These are phyloP conservation scores for Rhynchonycteris naso DNA, from an alignment of 2,797 vertebrate species.

Conservation along the genomic window DNA sequence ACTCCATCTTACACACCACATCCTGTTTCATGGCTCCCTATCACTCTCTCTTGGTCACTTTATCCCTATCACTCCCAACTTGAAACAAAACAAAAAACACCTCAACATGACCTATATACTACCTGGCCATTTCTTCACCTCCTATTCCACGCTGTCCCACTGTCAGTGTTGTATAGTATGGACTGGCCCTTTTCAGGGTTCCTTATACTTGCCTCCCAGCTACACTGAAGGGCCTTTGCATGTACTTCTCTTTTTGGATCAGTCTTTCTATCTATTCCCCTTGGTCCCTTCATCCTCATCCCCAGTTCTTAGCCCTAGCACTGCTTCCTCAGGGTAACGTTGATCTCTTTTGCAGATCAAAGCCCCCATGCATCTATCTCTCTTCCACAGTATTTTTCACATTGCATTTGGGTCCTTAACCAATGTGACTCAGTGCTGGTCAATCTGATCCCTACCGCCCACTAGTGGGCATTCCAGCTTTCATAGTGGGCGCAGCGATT, in stretches of 20 bases:
- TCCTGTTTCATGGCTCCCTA: not conserved
- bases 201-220: not conserved
- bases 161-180: not conserved
- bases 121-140: not conserved
- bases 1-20: not conserved
- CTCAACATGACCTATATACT: not conserved
- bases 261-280: not conserved
- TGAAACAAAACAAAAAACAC: not conserved
- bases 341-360: not conserved
- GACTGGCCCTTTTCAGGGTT: not conserved
- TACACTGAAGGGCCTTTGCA: not conserved
- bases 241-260: not conserved
- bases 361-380: not conserved
- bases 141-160: not conserved
- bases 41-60: no score
- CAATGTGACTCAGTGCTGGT: not conserved
- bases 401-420: not conserved
- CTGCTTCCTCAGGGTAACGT: not conserved
- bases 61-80: not conserved
- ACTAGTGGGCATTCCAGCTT: no score
- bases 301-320: not conserved
- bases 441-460: no score
- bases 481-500: no score
- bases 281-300: not conserved
- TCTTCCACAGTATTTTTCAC: not conserved